Evolutionary conservation across 1,140 invertebrate species (phyloP), one percentile per base, ranked within the genome.

Genomic region (Octopus bimaculoides): DNA sequence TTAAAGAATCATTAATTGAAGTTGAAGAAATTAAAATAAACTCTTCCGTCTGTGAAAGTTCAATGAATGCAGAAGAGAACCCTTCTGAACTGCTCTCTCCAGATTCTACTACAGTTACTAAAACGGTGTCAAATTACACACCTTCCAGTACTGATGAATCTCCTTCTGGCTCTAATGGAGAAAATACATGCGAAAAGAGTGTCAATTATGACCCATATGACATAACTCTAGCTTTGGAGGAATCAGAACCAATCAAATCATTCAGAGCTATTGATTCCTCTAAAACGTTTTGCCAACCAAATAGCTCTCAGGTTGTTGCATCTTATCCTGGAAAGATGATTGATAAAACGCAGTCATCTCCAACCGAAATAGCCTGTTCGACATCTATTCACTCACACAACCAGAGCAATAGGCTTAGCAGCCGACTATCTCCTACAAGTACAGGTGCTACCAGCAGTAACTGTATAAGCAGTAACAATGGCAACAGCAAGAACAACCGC

Each of bases 21-120:
- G 74, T 12, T 5, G 74, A 75, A 75, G 26, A 17, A 26, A 41
- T 75, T 17, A 75, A 75, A 53, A 53, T 75, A 14, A 75, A 75
- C 7, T 75, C 74, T 7, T 75, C 74, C 6, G 74, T 41, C 17
- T 75, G 74, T 52, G 74, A 75, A 7, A 75, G 52, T 75, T 52
- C 26, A 14, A 75, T 75, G 20, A 14, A 41, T 75, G 17, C 14
- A 14, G 74, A 75, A 41, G 73, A 74, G n/a, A 74, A 74, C 4
- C 73, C 73, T 14, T 75, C 74, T 26, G 41, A 75, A 17, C 7
- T 75, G 74, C 52, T 75, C 8, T 79, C 81, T 12, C 77, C 83
- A 41, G 75, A 77, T 77, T 82, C 82, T 53, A 69, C 77, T 52
- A 78, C 61, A 12, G 52, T 53, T 14, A 53, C 41, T 41, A 75